Evolutionary conservation across 2,797 vertebrate species (phyloP), one percentile per base, ranked within the genome.

Genomic region (Cryptoprocta ferox): DNA sequence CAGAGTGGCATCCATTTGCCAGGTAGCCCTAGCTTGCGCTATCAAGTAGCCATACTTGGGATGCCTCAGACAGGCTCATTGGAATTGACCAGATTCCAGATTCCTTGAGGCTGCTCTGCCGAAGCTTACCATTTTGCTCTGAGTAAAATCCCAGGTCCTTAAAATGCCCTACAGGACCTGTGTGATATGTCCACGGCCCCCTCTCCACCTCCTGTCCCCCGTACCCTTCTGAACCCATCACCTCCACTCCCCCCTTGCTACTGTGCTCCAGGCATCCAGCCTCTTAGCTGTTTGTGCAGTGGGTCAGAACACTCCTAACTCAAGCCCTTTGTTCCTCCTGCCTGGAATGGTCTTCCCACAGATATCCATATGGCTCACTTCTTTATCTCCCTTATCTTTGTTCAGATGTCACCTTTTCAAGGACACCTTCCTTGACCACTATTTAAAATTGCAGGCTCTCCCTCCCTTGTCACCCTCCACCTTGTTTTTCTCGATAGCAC

Each of bases 161-260:
- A 35, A 16, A 24, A 28, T 53, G 63, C 16, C 32, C 21, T 12
- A 1, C 16, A 35, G n/a, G 30, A 8, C 18, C 12, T 37, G 0
- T 28, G 28, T 59, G 42, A 4, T 59, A 11, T 59, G 13, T 15
- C 35, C 37, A 45, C 9, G 8, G 0, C 1, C 9, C 24, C 2
- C 2, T 37, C 53, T 39, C 35, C 21, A 32, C 0, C 3, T 10
- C 1, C 6, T 3, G 0, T 0, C 5, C 5, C 37, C 3, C 6
- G 2, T 32, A 11, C 3, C 18, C 81, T 42, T 73, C 63, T 35
- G 19, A 63, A n/a, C 30, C 15, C 37, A 3, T 21, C 5, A 1
- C 9, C 19, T 53, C 76, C n/a, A 0, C 1, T 15, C 4, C 26
- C 19, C 13, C 4, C 32, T 35, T 87, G 32, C 48, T 13, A 6